Conservation (phyloP, 2,888 invertebrate genomes). For the Caenorhabditis sp. region DNA sequence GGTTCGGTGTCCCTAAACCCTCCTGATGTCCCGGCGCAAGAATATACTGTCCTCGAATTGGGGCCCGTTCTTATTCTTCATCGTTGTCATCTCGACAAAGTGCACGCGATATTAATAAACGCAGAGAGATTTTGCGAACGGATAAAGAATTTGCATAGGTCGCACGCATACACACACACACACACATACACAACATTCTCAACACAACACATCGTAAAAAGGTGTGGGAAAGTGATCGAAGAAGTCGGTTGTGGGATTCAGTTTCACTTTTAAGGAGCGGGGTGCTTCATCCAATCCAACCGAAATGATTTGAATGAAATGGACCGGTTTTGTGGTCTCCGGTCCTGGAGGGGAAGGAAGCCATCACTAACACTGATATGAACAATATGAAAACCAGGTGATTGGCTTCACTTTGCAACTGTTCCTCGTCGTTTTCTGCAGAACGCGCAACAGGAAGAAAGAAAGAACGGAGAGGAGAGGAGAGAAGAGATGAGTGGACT, state of each 20-base stretch:
- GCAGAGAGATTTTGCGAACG: constrained; percentile 40
- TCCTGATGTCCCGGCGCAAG: constrained; percentile 4
- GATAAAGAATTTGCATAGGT: constrained; percentile 56
- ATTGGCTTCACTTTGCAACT: constrained; percentile 7
- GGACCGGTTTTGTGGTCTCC: constrained; percentile 26
- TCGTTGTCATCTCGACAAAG: too few relatives aligned
- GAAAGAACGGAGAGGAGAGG: neutral
- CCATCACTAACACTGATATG: constrained; percentile 17
- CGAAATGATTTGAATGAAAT: constrained; percentile 48
- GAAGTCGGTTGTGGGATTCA: constrained; percentile 27
- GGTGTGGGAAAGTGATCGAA: constrained; percentile 21
- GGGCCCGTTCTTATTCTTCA: too few relatives aligned
- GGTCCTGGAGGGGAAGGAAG: neutral
- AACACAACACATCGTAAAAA: constrained; percentile 38
- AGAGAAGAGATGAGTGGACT: neutral
- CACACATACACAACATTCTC: constrained; percentile 33
- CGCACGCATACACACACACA: constrained; percentile 16
- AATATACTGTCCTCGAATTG: constrained; percentile 22
- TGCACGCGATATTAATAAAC: constrained; percentile 33
- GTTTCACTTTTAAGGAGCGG: constrained; percentile 24
- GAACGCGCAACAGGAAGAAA: neutral
- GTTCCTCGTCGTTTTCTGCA: neutral
- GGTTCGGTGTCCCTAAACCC: constrained; percentile 13
- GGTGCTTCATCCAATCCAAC: constrained; percentile 35
- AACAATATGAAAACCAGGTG: constrained; percentile 14